Evolutionary conservation across 2,888 invertebrate genomes (phyloP).

Genomic region (Achlya flavicornis): DNA sequence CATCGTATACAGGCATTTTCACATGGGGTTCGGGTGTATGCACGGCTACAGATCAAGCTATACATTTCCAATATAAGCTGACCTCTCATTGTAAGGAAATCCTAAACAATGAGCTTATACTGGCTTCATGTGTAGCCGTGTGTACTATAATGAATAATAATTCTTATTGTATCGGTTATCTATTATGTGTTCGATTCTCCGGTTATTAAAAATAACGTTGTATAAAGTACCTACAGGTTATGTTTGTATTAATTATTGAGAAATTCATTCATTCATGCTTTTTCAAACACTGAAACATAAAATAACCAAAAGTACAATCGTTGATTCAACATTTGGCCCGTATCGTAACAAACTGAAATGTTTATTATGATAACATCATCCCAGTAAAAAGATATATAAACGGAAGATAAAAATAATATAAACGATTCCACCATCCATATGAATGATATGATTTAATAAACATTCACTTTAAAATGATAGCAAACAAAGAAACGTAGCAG

Average conservation of each 20-base stretch:
- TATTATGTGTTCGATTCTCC: no score
- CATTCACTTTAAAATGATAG: not conserved
- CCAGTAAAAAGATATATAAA: slow-evolving; percentile 42
- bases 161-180: no score
- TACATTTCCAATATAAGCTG: no score
- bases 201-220: no score
- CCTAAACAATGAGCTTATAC: no score
- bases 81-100: no score
- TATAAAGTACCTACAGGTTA: not conserved
- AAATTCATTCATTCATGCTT: slow-evolving; percentile 12
- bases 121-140: no score
- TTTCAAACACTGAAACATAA: slow-evolving; percentile 24
- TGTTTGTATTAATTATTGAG: not conserved
- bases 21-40: no score
- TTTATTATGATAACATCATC: slow-evolving; percentile 59
- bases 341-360: slow-evolving; percentile 59
- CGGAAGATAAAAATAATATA: slow-evolving; percentile 46
- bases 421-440: slow-evolving; percentile 19
- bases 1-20: no score
- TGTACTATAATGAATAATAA: no score
- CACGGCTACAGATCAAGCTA: no score
- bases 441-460: not conserved
- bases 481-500: not conserved
- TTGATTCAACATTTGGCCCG: slow-evolving; percentile 52
- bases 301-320: slow-evolving; percentile 35